A percentile compares a stretch with the other conserved stretches of the same genome.
Evolutionary conservation across 2,797 vertebrate species (phyloP).

Genomic region (Gobionotothen gibberifrons): DNA sequence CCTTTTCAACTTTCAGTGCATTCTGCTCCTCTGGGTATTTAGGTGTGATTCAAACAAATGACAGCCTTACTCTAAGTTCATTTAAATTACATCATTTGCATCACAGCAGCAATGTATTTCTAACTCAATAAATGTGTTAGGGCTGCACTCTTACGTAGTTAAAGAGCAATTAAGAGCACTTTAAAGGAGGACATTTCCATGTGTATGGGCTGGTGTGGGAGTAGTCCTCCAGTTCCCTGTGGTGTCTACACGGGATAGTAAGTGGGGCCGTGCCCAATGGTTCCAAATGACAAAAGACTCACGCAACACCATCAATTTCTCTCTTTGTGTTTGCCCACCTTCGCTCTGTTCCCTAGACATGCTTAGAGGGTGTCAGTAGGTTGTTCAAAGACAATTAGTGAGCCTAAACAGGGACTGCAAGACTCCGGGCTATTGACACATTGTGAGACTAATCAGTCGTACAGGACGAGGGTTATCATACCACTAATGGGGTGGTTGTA

Average conservation of each 20-base stretch:
- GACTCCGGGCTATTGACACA: conserved; percentile 45
- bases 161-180: conserved; percentile 52
- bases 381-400: conserved; percentile 71
- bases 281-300: conserved; percentile 66
- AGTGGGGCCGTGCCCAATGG: conserved; percentile 50
- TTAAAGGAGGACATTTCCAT: conserved; percentile 67
- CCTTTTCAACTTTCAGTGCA: conserved; percentile 6
- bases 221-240: conserved; percentile 56
- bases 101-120: conserved; percentile 12
- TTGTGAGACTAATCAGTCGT: conserved; percentile 42
- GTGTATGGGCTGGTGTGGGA: conserved; percentile 62
- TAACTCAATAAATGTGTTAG: conserved; percentile 33
- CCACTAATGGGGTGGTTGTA: conserved; percentile 14
- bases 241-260: conserved; percentile 56
- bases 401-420: conserved; percentile 41
- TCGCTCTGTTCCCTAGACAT: conserved; percentile 44
- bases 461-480: conserved; percentile 23
- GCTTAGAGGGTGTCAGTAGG: conserved; percentile 51
- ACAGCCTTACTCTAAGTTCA: background rate
- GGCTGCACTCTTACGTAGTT: conserved; percentile 45
- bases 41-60: background rate
- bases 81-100: conserved; percentile 33
- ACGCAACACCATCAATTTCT: conserved; percentile 40
- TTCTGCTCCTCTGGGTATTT: conserved; percentile 14
- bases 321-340: conserved; percentile 47